Percentiles rank a stretch among this genome's conserved stretches.
These are phyloP conservation scores for Promerops cafer DNA, from an alignment of 2,113 vertebrate species.

Conservation along the genomic window DNA sequence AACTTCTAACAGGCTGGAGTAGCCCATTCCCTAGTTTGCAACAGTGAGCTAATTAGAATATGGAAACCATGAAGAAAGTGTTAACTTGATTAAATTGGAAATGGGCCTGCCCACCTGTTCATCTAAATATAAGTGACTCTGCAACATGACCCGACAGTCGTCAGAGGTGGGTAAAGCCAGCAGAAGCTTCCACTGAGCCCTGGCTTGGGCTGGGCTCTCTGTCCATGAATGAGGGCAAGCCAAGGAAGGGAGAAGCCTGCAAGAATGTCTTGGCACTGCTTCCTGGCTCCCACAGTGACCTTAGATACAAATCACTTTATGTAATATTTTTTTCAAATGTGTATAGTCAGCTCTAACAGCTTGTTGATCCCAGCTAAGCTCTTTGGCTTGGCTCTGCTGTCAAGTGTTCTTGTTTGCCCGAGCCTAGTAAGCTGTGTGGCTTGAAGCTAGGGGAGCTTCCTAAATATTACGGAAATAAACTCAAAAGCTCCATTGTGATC, in stretches of 20 bases:
- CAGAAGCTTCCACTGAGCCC: not conserved
- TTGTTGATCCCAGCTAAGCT: conserved; percentile 21
- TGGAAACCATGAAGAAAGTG: conserved; percentile 34
- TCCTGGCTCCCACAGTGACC: conserved; percentile 59
- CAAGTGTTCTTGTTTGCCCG: not conserved
- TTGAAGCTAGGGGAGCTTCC: not conserved
- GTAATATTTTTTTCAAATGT: conserved; percentile 54
- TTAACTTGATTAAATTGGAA: conserved; percentile 58
- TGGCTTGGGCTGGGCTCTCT: not conserved
- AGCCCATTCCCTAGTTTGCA: not conserved
- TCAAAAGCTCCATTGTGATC: conserved; percentile 16
- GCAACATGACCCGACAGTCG: conserved; percentile 44
- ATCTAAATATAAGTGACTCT: conserved; percentile 70
- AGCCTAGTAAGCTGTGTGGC: not conserved
- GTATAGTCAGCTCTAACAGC: conserved; percentile 38
- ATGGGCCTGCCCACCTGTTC: conserved; percentile 70
- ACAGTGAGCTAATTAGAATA: conserved; percentile 7
- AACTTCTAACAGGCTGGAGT: not conserved
- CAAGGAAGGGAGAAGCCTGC: conserved; percentile 43
- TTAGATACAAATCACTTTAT: conserved; percentile 56
- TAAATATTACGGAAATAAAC: not conserved
- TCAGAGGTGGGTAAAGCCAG: conserved; percentile 18
- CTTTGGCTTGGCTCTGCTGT: conserved; percentile 31
- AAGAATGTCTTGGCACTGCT: conserved; percentile 56
- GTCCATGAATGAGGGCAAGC: not conserved